Conservation (phyloP, 2,113 vertebrate species). For the Hemibates koningsi region DNA sequence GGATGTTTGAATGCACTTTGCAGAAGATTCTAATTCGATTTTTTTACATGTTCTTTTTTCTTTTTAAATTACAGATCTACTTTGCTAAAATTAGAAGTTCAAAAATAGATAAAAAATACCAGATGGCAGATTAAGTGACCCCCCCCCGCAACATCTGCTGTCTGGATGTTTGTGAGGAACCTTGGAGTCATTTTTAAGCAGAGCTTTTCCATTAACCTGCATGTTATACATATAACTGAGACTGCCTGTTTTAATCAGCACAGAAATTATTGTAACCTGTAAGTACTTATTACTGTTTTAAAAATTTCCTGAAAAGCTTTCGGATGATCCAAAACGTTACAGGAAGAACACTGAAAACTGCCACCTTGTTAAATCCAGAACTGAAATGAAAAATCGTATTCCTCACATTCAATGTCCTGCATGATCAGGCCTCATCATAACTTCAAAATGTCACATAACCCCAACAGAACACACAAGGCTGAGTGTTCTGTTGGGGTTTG, state of each 20-base stretch:
- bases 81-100: neutral
- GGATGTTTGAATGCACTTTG: neutral
- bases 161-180: neutral
- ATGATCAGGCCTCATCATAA: accelerated
- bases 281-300: neutral
- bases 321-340: neutral
- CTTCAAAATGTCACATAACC: neutral
- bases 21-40: accelerated
- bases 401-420: neutral
- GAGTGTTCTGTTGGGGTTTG: neutral
- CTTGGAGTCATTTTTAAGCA: neutral
- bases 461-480: neutral
- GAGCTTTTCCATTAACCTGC: neutral
- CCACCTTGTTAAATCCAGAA: neutral
- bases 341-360: neutral
- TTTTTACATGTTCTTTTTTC: neutral
- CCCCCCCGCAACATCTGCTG: neutral
- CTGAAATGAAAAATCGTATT: neutral
- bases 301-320: neutral
- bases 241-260: neutral
- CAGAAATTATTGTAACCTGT: neutral
- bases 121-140: neutral
- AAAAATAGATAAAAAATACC: neutral
- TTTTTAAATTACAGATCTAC: neutral
- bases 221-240: neutral